These are phyloP conservation scores for Agrypnia vestita DNA, from an alignment of 1,140 invertebrate species.

Conservation along the genomic window DNA sequence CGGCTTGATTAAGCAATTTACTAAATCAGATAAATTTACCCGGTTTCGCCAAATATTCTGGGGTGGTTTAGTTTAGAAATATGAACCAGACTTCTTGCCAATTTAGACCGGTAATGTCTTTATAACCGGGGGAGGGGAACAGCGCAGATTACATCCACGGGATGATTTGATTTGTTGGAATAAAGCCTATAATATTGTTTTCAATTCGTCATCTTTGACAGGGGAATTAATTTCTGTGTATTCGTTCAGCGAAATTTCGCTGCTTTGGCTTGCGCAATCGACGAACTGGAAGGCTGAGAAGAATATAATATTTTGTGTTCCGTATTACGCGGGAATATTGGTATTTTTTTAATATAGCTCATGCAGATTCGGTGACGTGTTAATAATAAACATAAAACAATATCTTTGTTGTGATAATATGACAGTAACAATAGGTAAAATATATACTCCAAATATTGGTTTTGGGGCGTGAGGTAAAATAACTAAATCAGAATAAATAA, in stretches of 20 bases:
- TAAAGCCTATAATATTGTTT: conserved; percentile 52
- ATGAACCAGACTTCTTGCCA: conserved; percentile 41
- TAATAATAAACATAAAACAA: no score
- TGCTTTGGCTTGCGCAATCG: background rate
- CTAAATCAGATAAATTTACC: conserved; percentile 50
- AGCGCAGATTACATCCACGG: conserved; percentile 43
- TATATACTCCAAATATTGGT: no score
- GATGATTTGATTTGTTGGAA: conserved; percentile 51
- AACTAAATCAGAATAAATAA: no score
- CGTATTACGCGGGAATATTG: no score
- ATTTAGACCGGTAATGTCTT: conserved; percentile 51
- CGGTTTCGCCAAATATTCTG: background rate
- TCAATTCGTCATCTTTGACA: conserved; percentile 53
- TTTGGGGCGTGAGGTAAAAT: no score
- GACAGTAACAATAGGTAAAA: no score
- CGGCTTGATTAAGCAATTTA: conserved; percentile 49
- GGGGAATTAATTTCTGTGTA: conserved; percentile 8
- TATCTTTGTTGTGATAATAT: no score
- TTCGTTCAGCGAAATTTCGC: background rate
- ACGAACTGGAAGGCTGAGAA: background rate
- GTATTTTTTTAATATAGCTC: no score
- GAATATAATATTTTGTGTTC: no score
- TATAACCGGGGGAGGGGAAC: conserved; percentile 16
- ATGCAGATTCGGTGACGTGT: no score
- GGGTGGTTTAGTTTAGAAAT: conserved; percentile 45